A percentile compares a stretch with the other conserved stretches of the same genome.
Conservation (phyloP, 2,797 vertebrate species). For the Columba guinea region DNA sequence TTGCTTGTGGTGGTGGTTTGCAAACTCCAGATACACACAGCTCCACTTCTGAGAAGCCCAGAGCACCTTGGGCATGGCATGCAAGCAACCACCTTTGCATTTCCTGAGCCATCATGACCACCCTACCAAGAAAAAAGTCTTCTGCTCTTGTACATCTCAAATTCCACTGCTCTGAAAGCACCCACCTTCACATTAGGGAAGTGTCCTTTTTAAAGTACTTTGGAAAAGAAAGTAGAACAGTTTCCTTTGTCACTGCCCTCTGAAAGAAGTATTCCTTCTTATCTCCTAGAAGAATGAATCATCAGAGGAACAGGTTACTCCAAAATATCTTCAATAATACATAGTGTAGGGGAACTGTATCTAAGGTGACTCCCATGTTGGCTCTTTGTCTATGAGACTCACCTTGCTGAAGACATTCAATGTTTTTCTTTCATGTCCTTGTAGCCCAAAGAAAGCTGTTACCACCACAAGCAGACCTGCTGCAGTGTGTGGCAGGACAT, state of each 20-base stretch:
- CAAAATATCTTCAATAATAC: neutral
- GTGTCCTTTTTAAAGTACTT: neutral
- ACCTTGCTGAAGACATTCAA: neutral
- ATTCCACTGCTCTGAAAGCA: neutral
- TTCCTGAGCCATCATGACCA: neutral
- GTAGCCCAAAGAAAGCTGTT: neutral
- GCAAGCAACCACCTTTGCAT: neutral
- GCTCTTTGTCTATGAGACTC: neutral
- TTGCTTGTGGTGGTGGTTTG: neutral
- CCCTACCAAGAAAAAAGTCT: neutral
- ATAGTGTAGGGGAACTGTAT: neutral
- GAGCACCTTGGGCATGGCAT: neutral
- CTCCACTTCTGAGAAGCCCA: neutral
- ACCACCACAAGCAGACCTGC: accelerated
- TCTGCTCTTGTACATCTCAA: neutral
- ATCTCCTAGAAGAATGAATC: neutral
- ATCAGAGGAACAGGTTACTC: neutral
- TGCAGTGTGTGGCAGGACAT: neutral
- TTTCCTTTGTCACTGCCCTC: neutral
- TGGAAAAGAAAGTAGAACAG: neutral
- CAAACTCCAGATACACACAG: neutral
- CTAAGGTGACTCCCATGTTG: neutral
- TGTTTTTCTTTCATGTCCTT: neutral
- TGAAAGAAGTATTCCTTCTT: neutral
- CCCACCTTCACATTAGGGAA: neutral